Evolutionary conservation across 2,113 vertebrate genomes (phyloP), one percentile per base, ranked within the genome.

Genomic region (Pygoscelis antarcticus): DNA sequence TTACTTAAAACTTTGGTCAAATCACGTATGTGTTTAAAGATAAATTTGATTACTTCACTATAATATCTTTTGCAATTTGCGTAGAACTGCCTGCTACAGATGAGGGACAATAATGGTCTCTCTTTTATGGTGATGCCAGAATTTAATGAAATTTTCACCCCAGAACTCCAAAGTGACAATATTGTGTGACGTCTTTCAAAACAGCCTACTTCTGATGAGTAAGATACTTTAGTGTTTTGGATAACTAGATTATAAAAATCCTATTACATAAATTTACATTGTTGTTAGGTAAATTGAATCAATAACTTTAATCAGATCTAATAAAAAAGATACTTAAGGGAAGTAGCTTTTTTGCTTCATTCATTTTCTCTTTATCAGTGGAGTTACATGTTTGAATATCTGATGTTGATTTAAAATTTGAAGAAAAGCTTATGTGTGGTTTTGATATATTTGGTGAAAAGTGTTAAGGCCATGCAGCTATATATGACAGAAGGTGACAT

Each of bases 231-330:
- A 85, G 27, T 80, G 42, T 92, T 93, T 85, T 91, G 54, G 46
- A 46, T 83, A 92, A 70, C 55, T 77, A 68, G 61, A 54, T 87
- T 51, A 80, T 93, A 85, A 96, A 94, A 81, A 91, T 69, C 61
- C 42, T 38, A n/a, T 85, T 83, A 62, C 25, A 32, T 26, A 58
- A 65, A 66, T 89, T 69, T 87, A 62, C 54, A 27, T 81, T 17
- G 36, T 60, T 65, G 17, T 55, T 86, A 55, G 58, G 52, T 74
- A 93, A 94, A 92, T 91, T 29, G 82, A 81, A 95, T 90, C 68
- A 72, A 74, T 96, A 88, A 87, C 71, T 90, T 83, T 62, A 91
- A 86, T 95, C 82, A 82, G 75, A 36, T 32, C 47, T 79, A 90
- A 93, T 94, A 74, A 84, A 94, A 91, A 84, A 80, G 49, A 7